Percentiles rank a stretch among this genome's conserved stretches.
Conservation (phyloP, 1,140 invertebrate genomes). For the Piezodorus guildinii region DNA sequence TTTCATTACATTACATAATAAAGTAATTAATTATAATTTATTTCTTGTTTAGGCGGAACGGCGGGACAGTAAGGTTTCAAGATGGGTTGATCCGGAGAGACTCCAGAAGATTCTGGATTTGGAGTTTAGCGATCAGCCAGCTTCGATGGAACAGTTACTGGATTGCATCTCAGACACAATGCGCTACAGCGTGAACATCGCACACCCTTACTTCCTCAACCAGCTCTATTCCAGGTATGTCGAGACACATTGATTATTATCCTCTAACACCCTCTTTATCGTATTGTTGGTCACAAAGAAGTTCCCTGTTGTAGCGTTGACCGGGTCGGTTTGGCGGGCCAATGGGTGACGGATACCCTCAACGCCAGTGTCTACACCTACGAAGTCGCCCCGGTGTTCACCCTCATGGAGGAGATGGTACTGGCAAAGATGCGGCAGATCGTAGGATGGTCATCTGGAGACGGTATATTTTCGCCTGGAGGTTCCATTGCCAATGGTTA, state of each 20-base stretch:
- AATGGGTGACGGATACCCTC: conserved; percentile 73
- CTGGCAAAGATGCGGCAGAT: conserved; percentile 70
- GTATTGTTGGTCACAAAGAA: not conserved
- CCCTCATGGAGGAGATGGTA: conserved; percentile 72
- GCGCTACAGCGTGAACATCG: conserved; percentile 73
- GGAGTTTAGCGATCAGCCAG: conserved; percentile 39
- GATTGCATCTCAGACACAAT: conserved; percentile 52
- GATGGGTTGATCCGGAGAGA: conserved; percentile 58
- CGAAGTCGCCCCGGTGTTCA: conserved; percentile 82
- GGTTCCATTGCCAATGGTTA: conserved; percentile 93
- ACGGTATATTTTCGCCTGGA: conserved; percentile 89
- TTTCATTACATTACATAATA: too few species aligned
- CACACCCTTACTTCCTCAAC: conserved; percentile 77
- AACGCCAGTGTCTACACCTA: conserved; percentile 84
- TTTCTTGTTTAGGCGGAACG: conserved; percentile 47
- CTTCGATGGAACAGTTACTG: conserved; percentile 53
- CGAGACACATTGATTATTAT: not conserved
- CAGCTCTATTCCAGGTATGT: conserved; percentile 57
- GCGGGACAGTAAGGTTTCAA: conserved; percentile 54
- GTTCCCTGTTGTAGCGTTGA: conserved; percentile 47
- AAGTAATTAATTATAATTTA: too few species aligned
- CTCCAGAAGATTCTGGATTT: conserved; percentile 54
- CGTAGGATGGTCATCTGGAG: conserved; percentile 72
- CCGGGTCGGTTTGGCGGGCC: conserved; percentile 69
- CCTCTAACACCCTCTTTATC: not conserved